Evolutionary conservation across 2,888 invertebrate genomes (phyloP).

Genomic region (Drosophila neutralis): DNA sequence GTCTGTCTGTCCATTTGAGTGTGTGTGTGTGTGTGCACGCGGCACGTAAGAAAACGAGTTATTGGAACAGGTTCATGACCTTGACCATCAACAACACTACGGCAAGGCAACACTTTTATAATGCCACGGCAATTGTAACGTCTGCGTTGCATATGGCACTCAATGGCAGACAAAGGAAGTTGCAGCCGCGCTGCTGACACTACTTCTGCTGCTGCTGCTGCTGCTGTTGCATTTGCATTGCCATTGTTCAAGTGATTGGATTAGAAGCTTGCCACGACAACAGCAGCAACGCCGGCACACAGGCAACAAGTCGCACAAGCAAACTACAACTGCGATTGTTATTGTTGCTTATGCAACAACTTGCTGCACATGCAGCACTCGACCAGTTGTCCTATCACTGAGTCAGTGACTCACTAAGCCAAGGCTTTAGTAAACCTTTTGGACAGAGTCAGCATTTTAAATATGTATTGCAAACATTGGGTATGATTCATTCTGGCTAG

Average conservation of each 20-base stretch:
- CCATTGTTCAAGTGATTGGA: slow-evolving; percentile 73
- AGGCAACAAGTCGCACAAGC: slow-evolving; percentile 64
- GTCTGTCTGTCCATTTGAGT: slow-evolving; percentile 22
- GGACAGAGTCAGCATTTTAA: slow-evolving; percentile 6
- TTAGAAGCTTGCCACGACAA: slow-evolving; percentile 59
- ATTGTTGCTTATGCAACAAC: slow-evolving; percentile 57
- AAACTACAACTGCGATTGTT: slow-evolving; percentile 28
- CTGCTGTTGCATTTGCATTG: slow-evolving; percentile 70
- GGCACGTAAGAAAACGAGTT: slow-evolving; percentile 81
- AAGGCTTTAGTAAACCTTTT: slow-evolving; percentile 30
- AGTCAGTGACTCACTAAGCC: slow-evolving; percentile 39
- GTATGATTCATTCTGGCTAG: slow-evolving; percentile 17
- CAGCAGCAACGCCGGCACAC: slow-evolving; percentile 21
- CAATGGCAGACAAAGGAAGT: slow-evolving; percentile 68
- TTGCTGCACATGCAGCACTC: slow-evolving; percentile 47
- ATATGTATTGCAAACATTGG: slow-evolving; percentile 8
- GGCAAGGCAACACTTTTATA: slow-evolving; percentile 62
- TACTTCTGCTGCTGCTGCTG: slow-evolving; percentile 5
- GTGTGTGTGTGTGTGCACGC: slow-evolving; percentile 31
- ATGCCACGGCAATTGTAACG: slow-evolving; percentile 61
- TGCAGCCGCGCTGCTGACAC: slow-evolving; percentile 37
- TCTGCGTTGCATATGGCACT: slow-evolving; percentile 65
- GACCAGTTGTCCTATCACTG: slow-evolving; percentile 44
- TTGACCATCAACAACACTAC: slow-evolving; percentile 80
- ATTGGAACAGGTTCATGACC: slow-evolving; percentile 83